These are phyloP conservation scores for Agelaius tricolor DNA, from an alignment of 2,113 vertebrate species.

Conservation along the genomic window DNA sequence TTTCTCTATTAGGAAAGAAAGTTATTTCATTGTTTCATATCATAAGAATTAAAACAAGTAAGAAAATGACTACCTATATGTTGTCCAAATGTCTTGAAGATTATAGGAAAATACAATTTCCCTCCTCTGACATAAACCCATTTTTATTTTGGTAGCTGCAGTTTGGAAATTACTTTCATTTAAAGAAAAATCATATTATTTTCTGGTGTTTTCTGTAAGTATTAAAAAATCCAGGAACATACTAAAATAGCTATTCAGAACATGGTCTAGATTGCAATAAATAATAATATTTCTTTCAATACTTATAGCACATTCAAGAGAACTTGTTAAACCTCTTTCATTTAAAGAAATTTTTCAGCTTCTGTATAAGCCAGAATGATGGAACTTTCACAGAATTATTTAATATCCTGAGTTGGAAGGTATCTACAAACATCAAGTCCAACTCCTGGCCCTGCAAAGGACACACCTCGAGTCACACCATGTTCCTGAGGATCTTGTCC, in stretches of 20 bases:
- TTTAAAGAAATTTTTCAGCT: neutral
- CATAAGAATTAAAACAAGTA: neutral
- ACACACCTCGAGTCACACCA: no score
- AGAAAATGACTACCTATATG: neutral
- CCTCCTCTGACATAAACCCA: neutral
- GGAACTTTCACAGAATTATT: neutral
- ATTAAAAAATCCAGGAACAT: neutral
- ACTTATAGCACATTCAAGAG: neutral
- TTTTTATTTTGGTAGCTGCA: neutral
- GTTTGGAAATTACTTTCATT: neutral
- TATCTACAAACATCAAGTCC: rapidly evolving
- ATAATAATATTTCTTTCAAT: neutral
- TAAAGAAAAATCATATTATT: neutral
- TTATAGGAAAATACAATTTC: neutral
- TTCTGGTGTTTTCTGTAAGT: neutral
- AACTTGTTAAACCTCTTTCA: neutral
- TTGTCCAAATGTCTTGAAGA: neutral
- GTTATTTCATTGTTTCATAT: neutral
- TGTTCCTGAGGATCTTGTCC: rapidly evolving
- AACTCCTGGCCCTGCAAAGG: rapidly evolving
- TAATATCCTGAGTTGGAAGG: neutral
- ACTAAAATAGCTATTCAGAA: neutral
- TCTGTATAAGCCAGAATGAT: neutral
- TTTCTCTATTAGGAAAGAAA: neutral
- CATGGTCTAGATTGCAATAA: neutral